phyloP scores from a whole-genome alignment of 2,797 vertebrate species.

The Galaxias olidus region DNA sequence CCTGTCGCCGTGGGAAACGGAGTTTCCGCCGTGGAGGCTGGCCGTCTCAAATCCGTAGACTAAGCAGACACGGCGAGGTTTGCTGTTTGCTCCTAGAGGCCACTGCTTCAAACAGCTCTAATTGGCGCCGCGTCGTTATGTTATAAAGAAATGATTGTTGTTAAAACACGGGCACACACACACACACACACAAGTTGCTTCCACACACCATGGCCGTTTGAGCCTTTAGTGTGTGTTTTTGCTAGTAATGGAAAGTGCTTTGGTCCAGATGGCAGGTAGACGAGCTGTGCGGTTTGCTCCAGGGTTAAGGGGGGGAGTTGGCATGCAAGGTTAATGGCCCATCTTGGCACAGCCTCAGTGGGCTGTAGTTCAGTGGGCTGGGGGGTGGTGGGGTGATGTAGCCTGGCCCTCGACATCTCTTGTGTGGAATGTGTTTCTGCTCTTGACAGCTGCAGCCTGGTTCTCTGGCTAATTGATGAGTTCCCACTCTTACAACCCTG shows the following conservation, averaged over 20 bases:
- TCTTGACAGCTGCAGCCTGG: slow-evolving; percentile 10
- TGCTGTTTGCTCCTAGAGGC: no score
- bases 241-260: neutral
- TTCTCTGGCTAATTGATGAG: slow-evolving; percentile 13
- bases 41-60: no score
- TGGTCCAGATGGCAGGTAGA: neutral
- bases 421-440: slow-evolving; percentile 20
- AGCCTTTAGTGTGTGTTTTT: no score
- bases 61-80: no score
- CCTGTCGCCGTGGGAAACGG: no score
- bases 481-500: slow-evolving; percentile 12
- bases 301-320: neutral
- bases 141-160: neutral
- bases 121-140: no score
- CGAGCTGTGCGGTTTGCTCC: neutral
- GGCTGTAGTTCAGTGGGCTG: neutral
- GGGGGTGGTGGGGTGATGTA: slow-evolving; percentile 6
- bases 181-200: no score
- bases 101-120: no score
- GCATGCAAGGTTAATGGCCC: slow-evolving; percentile 12
- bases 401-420: neutral
- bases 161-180: no score
- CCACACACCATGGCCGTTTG: no score
- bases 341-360: neutral
- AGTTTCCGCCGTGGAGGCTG: no score